Evolutionary conservation across 2,797 vertebrate genomes (phyloP), one percentile per base, ranked within the genome.

Genomic region (Neoniphon sammara): DNA sequence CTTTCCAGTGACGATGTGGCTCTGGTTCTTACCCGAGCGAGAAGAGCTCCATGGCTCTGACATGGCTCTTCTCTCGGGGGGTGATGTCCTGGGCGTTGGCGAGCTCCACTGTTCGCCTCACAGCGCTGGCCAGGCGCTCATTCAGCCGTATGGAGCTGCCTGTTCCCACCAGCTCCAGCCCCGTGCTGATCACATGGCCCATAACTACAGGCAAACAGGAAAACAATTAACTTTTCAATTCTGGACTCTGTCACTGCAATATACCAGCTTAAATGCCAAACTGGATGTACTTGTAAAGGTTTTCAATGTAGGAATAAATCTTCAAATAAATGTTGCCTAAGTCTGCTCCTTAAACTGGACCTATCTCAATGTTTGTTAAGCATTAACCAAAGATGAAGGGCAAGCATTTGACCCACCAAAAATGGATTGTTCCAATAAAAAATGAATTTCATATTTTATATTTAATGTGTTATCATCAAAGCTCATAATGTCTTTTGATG

Each of bases 131-230:
- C 83, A 99, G 91, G 14, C 93, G 93, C 66, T 91, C 77, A 80
- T 96, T 88, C 23, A 94, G 88, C 15, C 91, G 83, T 70, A 94
- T 83, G 0, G 96, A 96, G 81, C 78, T 95, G 0, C 91, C 89
- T 0, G 95, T 95, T 3, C 93, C 95, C 5, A 96, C 73, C 70
- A 99, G 90, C 83, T 95, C 86, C 66, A 98, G 87, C 1, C 98
- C 97, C 0, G 95, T 96, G 2, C 92, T 80, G 52, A 98, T 93
- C 88, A 96, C 95, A 0, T 96, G 94, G 7, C 98, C 98, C 98
- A 98, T 97, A 2, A 93, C 98, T 99, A 78, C 52, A 72, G 21
- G 60, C 9, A 64, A 69, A 81, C 2, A 73, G 25, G 9, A 64
- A 0, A n/a, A 65, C 15, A 55, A 4, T 17, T 21, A 17, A 39